Conservation (phyloP, 2,113 vertebrate genomes). For the Phyllostomus discolor region DNA sequence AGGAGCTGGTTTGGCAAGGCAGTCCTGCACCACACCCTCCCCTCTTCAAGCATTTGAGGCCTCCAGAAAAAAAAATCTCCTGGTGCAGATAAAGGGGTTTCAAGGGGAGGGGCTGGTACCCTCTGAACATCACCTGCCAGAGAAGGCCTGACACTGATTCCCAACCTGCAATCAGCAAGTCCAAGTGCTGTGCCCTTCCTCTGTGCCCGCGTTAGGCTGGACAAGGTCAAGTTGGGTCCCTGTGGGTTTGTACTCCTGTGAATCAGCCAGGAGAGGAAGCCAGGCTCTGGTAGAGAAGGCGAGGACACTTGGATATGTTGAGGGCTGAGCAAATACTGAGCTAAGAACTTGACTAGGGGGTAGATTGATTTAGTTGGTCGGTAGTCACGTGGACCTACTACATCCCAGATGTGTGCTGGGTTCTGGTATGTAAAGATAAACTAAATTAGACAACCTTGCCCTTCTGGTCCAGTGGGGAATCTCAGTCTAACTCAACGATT, state of each 20-base stretch:
- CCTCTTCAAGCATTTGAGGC: not conserved
- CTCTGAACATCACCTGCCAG: not conserved
- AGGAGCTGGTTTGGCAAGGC: constrained; percentile 42
- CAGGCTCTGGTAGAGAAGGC: not conserved
- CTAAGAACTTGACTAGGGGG: not conserved
- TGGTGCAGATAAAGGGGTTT: constrained; percentile 30
- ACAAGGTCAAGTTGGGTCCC: not conserved
- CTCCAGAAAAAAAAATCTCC: not conserved
- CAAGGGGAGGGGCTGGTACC: not conserved
- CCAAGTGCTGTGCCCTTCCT: not conserved
- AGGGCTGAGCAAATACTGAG: not conserved
- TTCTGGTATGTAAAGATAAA: not conserved
- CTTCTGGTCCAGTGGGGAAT: not conserved
- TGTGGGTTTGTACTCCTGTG: not conserved
- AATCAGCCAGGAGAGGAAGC: not conserved
- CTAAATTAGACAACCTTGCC: not conserved
- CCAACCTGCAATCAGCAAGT: not conserved
- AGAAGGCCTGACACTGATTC: not conserved
- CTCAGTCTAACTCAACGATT: not conserved
- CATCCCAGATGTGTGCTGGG: not conserved
- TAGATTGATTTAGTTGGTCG: not conserved
- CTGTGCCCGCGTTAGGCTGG: not conserved
- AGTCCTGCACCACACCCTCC: constrained; percentile 11
- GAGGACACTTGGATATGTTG: not conserved
- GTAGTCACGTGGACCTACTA: not conserved